A percentile compares a stretch with the other conserved stretches of the same genome.
Evolutionary conservation across 1,140 invertebrate species (phyloP).

Genomic region (Zaprionus camerounensis): DNA sequence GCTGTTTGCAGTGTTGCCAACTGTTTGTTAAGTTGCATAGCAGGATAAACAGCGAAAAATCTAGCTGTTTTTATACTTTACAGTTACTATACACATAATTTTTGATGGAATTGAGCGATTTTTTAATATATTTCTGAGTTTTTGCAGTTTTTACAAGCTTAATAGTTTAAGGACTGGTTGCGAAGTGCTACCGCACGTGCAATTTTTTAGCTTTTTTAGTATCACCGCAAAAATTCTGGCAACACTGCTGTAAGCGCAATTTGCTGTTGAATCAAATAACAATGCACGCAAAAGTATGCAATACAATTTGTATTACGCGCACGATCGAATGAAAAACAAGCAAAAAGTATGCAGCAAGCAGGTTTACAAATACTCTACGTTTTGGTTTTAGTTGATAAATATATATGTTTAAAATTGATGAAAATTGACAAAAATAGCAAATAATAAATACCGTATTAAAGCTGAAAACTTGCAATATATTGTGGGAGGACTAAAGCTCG

Average conservation of each 20-base stretch:
- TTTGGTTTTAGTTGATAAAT: no score
- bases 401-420: no score
- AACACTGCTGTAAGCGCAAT: conserved; percentile 23
- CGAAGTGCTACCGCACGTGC: no score
- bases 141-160: no score
- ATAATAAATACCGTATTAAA: background rate
- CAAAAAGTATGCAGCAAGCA: conserved; percentile 42
- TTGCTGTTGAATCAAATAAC: conserved; percentile 29
- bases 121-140: no score
- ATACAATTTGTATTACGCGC: conserved; percentile 24
- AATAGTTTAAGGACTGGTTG: no score
- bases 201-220: no score
- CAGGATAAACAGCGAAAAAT: no score
- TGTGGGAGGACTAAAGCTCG: no score
- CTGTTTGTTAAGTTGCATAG: background rate
- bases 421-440: background rate
- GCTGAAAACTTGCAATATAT: background rate
- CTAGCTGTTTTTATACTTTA: no score
- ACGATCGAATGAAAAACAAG: conserved; percentile 36
- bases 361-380: background rate
- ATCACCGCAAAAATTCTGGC: background rate
- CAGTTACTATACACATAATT: background rate
- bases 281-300: conserved; percentile 55
- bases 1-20: background rate
- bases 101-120: no score